These are phyloP conservation scores for Mercenaria mercenaria DNA, from an alignment of 1,140 invertebrate species.

Conservation along the genomic window DNA sequence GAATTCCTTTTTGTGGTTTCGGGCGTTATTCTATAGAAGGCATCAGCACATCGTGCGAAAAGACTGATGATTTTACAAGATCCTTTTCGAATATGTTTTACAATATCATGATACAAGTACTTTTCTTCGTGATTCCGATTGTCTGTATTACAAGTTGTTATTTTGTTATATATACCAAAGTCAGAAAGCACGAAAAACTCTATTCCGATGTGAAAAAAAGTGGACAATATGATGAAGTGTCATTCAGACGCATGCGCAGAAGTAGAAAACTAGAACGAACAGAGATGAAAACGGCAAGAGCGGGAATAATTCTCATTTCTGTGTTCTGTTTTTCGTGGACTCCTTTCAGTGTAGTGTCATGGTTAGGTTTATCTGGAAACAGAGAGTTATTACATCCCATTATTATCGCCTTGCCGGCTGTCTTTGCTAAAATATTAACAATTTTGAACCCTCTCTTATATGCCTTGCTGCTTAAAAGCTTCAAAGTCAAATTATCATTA, in stretches of 20 bases:
- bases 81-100: not conserved
- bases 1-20: not conserved
- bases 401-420: not conserved
- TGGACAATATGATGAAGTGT: not conserved
- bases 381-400: not conserved
- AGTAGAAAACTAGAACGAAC: not conserved
- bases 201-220: not conserved
- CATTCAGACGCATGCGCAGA: not conserved
- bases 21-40: not conserved
- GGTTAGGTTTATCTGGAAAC: not conserved
- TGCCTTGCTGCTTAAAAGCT: not conserved
- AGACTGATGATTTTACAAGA: not conserved
- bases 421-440: constrained; percentile 19
- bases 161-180: not conserved
- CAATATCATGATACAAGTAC: not conserved
- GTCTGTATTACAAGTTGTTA: not conserved
- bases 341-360: not conserved
- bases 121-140: not conserved
- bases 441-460: not conserved
- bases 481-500: not conserved
- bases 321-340: not conserved
- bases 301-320: not conserved
- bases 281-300: not conserved
- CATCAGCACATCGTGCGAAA: not conserved
- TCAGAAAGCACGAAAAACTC: not conserved